Conservation (phyloP, 2,888 invertebrate species). For the Busseola fusca region DNA sequence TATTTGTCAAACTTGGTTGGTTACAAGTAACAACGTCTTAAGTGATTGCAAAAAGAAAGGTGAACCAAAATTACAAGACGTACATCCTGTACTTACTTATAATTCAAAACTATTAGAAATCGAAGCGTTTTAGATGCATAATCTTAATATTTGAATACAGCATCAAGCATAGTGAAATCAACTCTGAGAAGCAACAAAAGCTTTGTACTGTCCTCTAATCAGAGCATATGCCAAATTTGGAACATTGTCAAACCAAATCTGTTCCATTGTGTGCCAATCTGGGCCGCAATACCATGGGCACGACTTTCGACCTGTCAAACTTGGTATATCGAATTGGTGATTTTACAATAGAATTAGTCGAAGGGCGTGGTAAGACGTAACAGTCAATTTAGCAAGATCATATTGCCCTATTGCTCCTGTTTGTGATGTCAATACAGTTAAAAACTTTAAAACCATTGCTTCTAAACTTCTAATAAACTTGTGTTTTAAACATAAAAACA, state of each 20-base stretch:
- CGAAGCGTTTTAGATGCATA: not conserved
- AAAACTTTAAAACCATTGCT: not conserved
- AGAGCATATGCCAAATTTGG: slow-evolving; percentile 58
- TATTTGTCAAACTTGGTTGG: slow-evolving; percentile 13
- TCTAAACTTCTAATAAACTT: not conserved
- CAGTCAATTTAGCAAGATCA: not conserved
- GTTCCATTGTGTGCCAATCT: slow-evolving; percentile 63
- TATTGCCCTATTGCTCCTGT: too few relatives aligned
- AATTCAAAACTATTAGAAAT: not conserved
- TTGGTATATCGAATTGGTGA: slow-evolving; percentile 41
- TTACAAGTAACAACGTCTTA: not conserved
- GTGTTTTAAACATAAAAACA: not conserved
- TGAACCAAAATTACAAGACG: not conserved
- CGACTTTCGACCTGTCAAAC: slow-evolving; percentile 48
- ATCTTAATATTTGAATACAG: slow-evolving; percentile 5
- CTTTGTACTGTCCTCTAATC: slow-evolving; percentile 47
- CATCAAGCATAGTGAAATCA: slow-evolving; percentile 12
- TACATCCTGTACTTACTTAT: not conserved
- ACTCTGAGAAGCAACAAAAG: slow-evolving; percentile 33
- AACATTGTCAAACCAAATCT: slow-evolving; percentile 62
- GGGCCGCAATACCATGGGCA: slow-evolving; percentile 48
- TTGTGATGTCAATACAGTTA: not conserved
- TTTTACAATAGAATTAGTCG: slow-evolving; percentile 13
- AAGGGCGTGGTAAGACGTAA: slow-evolving; percentile 14
- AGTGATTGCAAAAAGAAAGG: slow-evolving; percentile 11